A percentile compares a stretch with the other conserved stretches of the same genome.
These are phyloP conservation scores for Hypercompe scribonia DNA, from an alignment of 2,888 invertebrate species.

Conservation along the genomic window DNA sequence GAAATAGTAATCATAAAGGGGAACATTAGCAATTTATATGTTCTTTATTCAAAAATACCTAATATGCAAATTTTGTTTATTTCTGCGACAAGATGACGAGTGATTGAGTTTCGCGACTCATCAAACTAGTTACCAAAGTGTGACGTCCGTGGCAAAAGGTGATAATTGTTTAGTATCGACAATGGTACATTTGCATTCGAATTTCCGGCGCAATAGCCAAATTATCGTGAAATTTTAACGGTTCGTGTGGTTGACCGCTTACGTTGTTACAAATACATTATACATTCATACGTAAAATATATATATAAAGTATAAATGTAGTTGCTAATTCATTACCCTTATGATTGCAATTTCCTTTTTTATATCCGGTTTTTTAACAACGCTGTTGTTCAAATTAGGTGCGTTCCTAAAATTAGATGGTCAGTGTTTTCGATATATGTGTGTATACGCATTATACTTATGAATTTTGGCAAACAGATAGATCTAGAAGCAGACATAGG, in stretches of 20 bases:
- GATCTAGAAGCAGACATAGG: no score
- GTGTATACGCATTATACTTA: no score
- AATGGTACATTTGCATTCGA: slow-evolving; percentile 81
- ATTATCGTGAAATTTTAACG: slow-evolving; percentile 76
- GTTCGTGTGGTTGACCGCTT: slow-evolving; percentile 75
- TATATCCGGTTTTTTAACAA: not conserved
- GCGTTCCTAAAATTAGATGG: not conserved
- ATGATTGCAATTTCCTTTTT: not conserved
- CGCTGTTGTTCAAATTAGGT: not conserved
- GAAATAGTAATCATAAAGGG: no score
- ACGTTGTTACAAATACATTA: slow-evolving; percentile 50
- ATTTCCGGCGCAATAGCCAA: slow-evolving; percentile 77
- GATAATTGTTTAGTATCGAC: slow-evolving; percentile 73
- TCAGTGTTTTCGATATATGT: not conserved
- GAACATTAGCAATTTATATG: not conserved
- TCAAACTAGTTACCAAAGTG: slow-evolving; percentile 62
- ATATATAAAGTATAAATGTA: not conserved
- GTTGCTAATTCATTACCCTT: not conserved
- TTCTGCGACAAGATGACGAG: not conserved
- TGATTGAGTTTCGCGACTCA: slow-evolving; percentile 64
- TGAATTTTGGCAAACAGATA: no score
- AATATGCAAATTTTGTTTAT: not conserved
- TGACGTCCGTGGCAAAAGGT: slow-evolving; percentile 70
- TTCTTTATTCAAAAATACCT: not conserved
- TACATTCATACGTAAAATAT: slow-evolving; percentile 27